These are phyloP conservation scores for Megalops cyprinoides DNA, from an alignment of 2,797 vertebrate genomes.

Conservation along the genomic window DNA sequence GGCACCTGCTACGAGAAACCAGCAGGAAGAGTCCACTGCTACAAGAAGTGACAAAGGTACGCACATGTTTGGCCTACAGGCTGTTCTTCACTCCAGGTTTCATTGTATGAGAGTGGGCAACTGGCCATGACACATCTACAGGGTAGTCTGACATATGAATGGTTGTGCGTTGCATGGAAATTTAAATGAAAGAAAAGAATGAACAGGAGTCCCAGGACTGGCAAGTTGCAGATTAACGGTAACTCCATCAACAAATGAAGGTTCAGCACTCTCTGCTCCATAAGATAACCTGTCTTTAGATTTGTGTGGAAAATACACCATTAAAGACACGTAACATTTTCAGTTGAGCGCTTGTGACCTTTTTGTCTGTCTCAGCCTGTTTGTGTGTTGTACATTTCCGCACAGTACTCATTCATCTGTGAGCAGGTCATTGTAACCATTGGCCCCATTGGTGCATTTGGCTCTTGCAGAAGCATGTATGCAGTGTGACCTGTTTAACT, in stretches of 20 bases:
- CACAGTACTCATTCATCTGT: not conserved
- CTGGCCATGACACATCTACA: too few species aligned
- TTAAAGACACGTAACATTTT: not conserved
- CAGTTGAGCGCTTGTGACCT: not conserved
- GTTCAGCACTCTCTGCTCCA: too few species aligned
- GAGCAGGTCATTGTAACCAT: not conserved
- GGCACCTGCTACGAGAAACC: constrained; percentile 52
- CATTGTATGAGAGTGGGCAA: not conserved
- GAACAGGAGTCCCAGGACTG: too few species aligned
- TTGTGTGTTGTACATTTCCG: not conserved
- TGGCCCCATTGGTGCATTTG: not conserved
- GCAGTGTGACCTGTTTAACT: not conserved
- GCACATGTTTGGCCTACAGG: not conserved
- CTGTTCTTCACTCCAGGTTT: not conserved
- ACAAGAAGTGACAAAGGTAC: constrained; percentile 81
- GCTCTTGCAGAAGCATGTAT: not conserved
- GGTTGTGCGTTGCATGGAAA: not conserved
- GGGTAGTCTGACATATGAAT: not conserved
- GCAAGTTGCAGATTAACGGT: too few species aligned
- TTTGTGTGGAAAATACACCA: not conserved
- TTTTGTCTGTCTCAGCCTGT: not conserved
- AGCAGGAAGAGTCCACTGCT: constrained; percentile 58
- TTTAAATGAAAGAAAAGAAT: not conserved
- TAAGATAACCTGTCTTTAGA: not conserved
- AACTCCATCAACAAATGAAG: too few species aligned